phyloP scores from a whole-genome alignment of 1,140 invertebrate genomes.

The Tetraneura akinire region DNA sequence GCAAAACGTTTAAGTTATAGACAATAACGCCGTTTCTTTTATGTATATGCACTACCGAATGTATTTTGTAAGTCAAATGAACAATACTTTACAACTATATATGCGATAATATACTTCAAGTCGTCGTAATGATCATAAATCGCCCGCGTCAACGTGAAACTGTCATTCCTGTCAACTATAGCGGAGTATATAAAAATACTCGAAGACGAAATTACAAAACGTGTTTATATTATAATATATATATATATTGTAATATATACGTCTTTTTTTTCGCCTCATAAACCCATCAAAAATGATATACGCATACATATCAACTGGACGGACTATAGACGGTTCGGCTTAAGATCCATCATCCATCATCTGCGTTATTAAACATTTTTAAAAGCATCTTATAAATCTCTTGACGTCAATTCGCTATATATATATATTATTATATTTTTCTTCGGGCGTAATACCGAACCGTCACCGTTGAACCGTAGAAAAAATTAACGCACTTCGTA shows the following conservation, averaged over 20 bases:
- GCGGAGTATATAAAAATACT: background rate
- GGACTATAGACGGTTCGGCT: background rate
- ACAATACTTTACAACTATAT: no score
- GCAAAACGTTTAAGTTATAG: no score
- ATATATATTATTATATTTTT: no score
- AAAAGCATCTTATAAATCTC: background rate
- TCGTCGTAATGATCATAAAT: background rate
- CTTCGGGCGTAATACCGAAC: no score
- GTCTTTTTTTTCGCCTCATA: background rate
- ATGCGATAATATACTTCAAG: no score
- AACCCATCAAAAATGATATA: background rate
- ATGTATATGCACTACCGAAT: no score
- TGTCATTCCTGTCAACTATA: background rate
- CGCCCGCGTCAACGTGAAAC: background rate
- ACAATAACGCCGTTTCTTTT: no score
- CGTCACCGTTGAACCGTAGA: no score
- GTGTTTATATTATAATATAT: no score
- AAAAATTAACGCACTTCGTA: no score
- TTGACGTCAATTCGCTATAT: background rate
- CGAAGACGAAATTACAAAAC: background rate
- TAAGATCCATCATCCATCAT: slow-evolving; percentile 14
- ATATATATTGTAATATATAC: no score
- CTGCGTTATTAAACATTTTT: background rate
- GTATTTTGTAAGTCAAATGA: no score
- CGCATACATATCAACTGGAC: background rate